These are phyloP conservation scores for Aeoliscus strigatus DNA, from an alignment of 2,797 vertebrate species.

Conservation along the genomic window DNA sequence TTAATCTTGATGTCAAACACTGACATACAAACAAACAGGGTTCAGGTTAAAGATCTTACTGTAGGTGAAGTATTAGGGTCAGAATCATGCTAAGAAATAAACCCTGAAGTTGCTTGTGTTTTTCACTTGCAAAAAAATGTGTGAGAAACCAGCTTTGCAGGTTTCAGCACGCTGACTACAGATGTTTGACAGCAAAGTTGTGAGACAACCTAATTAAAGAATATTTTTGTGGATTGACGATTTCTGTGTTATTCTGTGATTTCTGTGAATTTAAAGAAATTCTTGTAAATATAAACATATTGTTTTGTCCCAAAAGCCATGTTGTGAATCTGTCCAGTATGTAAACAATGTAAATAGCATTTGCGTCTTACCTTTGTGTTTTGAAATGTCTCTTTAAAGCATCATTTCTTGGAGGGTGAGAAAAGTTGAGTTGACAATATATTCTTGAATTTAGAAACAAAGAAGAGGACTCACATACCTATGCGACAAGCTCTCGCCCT, in stretches of 20 bases:
- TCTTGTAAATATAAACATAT: neutral
- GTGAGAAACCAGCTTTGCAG: slow-evolving; percentile 51
- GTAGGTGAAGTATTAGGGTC: neutral
- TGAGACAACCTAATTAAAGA: neutral
- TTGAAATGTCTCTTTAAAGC: slow-evolving; percentile 31
- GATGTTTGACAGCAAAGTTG: slow-evolving; percentile 30
- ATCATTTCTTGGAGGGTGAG: slow-evolving; percentile 53
- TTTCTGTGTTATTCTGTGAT: neutral
- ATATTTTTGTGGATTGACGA: neutral
- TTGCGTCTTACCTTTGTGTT: slow-evolving; percentile 44
- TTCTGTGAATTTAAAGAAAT: too few species aligned
- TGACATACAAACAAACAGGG: slow-evolving; percentile 19
- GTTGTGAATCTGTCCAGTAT: neutral
- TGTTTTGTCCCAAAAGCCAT: neutral
- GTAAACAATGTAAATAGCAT: neutral
- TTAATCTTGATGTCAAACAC: slow-evolving; percentile 31
- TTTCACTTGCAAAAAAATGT: slow-evolving; percentile 8
- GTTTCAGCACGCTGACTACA: slow-evolving; percentile 39
- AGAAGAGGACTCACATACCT: slow-evolving; percentile 29
- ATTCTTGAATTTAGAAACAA: slow-evolving; percentile 19
- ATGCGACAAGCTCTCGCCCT: slow-evolving; percentile 36
- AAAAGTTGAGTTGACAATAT: slow-evolving; percentile 13
- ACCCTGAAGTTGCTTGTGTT: slow-evolving; percentile 4
- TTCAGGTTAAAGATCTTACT: slow-evolving; percentile 3
- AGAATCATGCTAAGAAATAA: slow-evolving; percentile 1